Evolutionary conservation across 2,888 invertebrate species (phyloP), one percentile per base, ranked within the genome.

Genomic region (Alentia gelatinosa): DNA sequence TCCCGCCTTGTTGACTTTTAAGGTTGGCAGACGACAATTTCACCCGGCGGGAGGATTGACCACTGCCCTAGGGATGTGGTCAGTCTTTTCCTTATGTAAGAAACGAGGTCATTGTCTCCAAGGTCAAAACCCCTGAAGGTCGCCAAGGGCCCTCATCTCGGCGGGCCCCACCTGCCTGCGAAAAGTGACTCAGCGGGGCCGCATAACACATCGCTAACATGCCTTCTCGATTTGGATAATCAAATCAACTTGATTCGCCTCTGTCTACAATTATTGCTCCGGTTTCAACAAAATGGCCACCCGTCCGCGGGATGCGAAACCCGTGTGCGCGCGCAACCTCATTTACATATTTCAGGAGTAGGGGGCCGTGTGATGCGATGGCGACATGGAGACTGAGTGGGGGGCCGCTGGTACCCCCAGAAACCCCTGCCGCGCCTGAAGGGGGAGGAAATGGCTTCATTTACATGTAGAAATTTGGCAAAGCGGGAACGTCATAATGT

Each of bases 181-280:
- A 86, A 35, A 86, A 86, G 39, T 86, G 86, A 86, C 86, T 86
- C 86, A 86, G 7, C 9, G 35, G 84, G 86, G 86, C 86, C 86
- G 30, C 86, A 33, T 86, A 42, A 86, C 86, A 86, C 86, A 86
- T 50, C 50, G 47, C 50, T 30, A 86, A 86, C 86, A 86, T 47
- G 86, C 86, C 86, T 30, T 40, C 86, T 86, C 86, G 5, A 86
- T 86, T 86, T 86, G 86, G 86, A 86, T 86, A 86, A 86, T 86
- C 86, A 42, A 86, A 86, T 86, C 86, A 86, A 86, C 42, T 86
- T 86, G 86, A 47, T 35, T 86, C 86, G 86, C 9, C 47, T 30
- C 30, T 47, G 86, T 47, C 33, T 30, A 86, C 50, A 42, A 86
- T 42, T 50, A 86, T 47, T 86, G 40, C 47, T 86, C 47, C 33